Conservation (phyloP, 2,113 vertebrate species). For the Riparia riparia region DNA sequence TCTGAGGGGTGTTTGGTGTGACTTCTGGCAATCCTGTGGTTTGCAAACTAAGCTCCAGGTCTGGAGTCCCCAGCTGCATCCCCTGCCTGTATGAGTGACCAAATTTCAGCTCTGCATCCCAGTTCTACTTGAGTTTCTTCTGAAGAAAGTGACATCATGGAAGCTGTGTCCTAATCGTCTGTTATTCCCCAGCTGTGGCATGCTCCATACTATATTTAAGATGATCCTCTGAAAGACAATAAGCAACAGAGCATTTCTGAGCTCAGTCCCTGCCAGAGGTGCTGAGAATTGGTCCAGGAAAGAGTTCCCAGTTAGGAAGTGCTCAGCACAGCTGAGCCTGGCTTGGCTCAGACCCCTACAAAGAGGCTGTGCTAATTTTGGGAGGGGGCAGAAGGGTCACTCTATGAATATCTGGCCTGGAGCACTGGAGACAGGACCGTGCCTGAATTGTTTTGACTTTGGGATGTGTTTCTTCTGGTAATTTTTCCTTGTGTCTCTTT, state of each 20-base stretch:
- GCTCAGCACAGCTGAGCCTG: constrained; percentile 44
- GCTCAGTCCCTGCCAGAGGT: not conserved
- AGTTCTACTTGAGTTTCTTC: not conserved
- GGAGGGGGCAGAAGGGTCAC: constrained; percentile 37
- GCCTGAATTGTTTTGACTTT: constrained; percentile 13
- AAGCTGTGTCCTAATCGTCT: not conserved
- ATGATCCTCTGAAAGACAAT: not conserved
- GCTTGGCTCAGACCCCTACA: not conserved
- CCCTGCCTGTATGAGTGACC: not conserved
- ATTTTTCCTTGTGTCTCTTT: not conserved
- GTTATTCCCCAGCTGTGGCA: not conserved
- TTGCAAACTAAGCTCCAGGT: not conserved
- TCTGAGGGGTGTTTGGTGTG: not conserved
- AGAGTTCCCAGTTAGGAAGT: constrained; percentile 45
- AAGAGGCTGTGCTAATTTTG: constrained; percentile 49
- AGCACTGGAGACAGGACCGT: constrained; percentile 15
- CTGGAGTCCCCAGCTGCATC: not conserved
- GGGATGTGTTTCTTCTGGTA: not conserved
- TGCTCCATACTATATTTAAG: not conserved
- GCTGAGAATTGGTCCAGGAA: constrained; percentile 39
- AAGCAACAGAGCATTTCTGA: not conserved
- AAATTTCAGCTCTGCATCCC: not conserved
- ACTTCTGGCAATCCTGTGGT: not conserved
- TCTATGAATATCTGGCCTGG: constrained; percentile 18
- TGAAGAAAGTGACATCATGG: not conserved